A percentile compares a stretch with the other conserved stretches of the same genome.
These are phyloP conservation scores for Psilopogon haemacephalus DNA, from an alignment of 2,113 vertebrate genomes.

Conservation along the genomic window DNA sequence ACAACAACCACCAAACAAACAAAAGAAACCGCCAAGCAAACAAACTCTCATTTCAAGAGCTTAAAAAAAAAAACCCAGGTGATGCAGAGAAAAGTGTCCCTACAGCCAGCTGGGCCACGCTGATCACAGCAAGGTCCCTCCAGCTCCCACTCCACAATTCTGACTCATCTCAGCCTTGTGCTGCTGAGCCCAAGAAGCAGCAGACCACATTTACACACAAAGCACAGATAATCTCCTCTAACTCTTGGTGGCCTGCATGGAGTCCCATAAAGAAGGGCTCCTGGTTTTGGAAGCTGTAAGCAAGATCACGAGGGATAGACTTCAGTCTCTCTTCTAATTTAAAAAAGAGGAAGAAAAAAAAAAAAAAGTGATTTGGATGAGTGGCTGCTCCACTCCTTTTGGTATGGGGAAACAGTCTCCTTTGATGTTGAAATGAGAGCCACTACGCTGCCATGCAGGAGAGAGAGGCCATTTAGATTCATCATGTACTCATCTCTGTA, in stretches of 20 bases:
- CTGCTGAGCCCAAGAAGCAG: not conserved
- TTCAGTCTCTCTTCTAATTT: not conserved
- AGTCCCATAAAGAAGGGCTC: not conserved
- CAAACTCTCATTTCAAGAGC: not conserved
- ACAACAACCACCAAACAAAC: no score
- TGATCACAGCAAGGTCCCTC: accelerated
- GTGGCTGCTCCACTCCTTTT: not conserved
- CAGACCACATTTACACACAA: not conserved
- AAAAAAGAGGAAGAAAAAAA: not conserved
- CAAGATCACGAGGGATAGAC: not conserved
- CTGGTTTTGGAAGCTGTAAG: not conserved
- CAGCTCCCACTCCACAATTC: accelerated
- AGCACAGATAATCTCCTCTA: not conserved
- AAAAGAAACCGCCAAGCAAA: not conserved
- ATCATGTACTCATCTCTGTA: not conserved
- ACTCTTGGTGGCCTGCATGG: not conserved
- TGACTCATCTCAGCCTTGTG: not conserved
- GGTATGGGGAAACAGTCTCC: not conserved
- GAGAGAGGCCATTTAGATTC: not conserved
- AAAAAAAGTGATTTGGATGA: not conserved
- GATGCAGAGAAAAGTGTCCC: not conserved
- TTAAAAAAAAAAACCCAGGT: not conserved
- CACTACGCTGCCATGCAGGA: not conserved
- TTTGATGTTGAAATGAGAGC: not conserved
- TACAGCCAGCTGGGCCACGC: not conserved